A percentile compares a stretch with the other conserved stretches of the same genome.
phyloP scores from a whole-genome alignment of 1,140 invertebrate genomes.

The Cryptotermes secundus region DNA sequence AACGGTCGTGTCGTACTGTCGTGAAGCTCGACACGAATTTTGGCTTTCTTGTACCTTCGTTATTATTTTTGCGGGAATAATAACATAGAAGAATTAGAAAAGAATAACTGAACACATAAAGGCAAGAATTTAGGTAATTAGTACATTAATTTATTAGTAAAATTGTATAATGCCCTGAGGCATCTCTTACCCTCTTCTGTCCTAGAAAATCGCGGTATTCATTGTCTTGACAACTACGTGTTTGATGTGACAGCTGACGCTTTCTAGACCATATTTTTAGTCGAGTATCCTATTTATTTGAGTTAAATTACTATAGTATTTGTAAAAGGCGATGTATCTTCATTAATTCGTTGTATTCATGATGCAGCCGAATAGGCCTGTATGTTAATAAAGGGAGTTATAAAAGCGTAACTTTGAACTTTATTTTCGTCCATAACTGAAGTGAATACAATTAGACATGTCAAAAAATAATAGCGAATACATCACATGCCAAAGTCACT shows the following conservation, averaged over 20 bases:
- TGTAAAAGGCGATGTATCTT: not conserved
- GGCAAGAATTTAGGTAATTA: not conserved
- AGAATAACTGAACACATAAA: not conserved
- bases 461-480: too few relatives aligned
- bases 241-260: slow-evolving; percentile 25
- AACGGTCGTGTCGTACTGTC: not conserved
- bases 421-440: too few relatives aligned
- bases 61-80: not conserved
- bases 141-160: not conserved
- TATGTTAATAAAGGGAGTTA: not conserved
- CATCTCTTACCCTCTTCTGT: slow-evolving; percentile 22
- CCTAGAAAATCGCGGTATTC: slow-evolving; percentile 27
- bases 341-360: not conserved
- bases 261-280: slow-evolving; percentile 15
- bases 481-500: too few relatives aligned
- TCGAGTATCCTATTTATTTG: not conserved
- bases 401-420: not conserved
- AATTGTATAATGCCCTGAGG: slow-evolving; percentile 26
- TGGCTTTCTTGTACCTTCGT: not conserved
- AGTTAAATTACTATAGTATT: not conserved
- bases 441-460: too few relatives aligned
- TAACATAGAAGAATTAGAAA: not conserved
- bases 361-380: not conserved
- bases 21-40: not conserved
- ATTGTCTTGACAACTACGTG: slow-evolving; percentile 31